Conservation (phyloP, 2,888 invertebrate genomes). For the Elysia crispata region DNA sequence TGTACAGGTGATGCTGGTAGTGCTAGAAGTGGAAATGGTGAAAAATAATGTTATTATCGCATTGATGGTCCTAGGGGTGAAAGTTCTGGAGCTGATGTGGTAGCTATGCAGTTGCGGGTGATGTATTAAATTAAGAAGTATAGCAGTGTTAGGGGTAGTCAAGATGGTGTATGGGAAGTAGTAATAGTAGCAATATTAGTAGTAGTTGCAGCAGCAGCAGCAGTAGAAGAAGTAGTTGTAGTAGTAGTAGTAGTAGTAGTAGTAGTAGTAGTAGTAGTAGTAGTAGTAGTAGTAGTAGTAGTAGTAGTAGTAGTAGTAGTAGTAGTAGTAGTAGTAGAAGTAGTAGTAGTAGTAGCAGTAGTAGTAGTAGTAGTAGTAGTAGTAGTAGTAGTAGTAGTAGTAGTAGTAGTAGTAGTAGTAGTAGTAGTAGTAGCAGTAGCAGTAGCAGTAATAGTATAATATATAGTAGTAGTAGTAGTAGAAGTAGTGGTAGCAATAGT, state of each 20-base stretch:
- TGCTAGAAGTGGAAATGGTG: too few relatives aligned
- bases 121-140: too few relatives aligned
- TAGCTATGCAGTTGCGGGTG: too few relatives aligned
- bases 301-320: constrained; percentile 19
- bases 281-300: constrained; percentile 19
- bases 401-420: constrained; percentile 16
- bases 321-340: constrained; percentile 16
- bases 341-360: constrained; percentile 1
- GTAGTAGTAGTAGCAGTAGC: background rate
- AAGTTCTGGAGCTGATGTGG: too few relatives aligned
- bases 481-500: background rate
- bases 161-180: too few relatives aligned
- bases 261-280: constrained; percentile 19
- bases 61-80: too few relatives aligned
- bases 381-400: background rate
- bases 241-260: constrained; percentile 19
- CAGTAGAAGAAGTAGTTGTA: background rate
- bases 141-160: too few relatives aligned
- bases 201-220: background rate
- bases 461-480: background rate
- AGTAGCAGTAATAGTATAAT: background rate
- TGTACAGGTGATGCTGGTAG: too few relatives aligned
- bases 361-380: background rate
- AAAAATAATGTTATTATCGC: too few relatives aligned
- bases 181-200: background rate